These are phyloP conservation scores for Hoplodrina ambigua DNA, from an alignment of 2,888 invertebrate species.

Conservation along the genomic window DNA sequence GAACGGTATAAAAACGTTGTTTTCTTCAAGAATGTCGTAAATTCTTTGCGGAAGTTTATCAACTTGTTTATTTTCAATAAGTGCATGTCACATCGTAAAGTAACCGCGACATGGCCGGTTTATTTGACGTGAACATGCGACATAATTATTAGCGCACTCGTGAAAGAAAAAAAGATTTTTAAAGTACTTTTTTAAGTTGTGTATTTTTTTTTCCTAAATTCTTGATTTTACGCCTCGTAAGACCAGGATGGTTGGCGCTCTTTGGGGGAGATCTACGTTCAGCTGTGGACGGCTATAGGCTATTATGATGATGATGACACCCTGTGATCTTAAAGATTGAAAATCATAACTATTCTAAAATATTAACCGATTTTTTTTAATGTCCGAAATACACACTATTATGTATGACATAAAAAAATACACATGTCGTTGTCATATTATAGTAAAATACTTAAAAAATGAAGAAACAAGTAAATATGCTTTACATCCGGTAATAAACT, in stretches of 20 bases:
- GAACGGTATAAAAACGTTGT: slow-evolving; percentile 49
- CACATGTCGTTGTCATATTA: too few species aligned
- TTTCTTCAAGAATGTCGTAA: slow-evolving; percentile 51
- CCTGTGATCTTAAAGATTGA: too few species aligned
- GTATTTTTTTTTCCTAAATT: not conserved
- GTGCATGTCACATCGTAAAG: slow-evolving; percentile 51
- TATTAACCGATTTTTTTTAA: not conserved
- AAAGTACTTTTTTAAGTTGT: not conserved
- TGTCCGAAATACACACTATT: too few species aligned
- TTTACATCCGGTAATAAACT: slow-evolving; percentile 23
- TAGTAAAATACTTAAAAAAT: too few species aligned
- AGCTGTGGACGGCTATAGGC: too few species aligned
- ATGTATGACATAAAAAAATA: too few species aligned
- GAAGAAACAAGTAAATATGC: not conserved
- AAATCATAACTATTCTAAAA: too few species aligned
- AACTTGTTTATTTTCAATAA: slow-evolving; percentile 54
- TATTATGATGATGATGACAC: too few species aligned
- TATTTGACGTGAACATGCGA: slow-evolving; percentile 44
- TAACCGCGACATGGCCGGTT: slow-evolving; percentile 19
- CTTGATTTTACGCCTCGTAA: too few species aligned
- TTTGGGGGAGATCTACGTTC: too few species aligned
- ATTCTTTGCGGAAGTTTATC: slow-evolving; percentile 41
- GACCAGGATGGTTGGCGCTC: too few species aligned
- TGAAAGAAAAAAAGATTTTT: too few species aligned
- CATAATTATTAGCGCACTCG: slow-evolving; percentile 28